phyloP scores from a whole-genome alignment of 2,797 vertebrate genomes.

The Sibirionetta formosa region DNA sequence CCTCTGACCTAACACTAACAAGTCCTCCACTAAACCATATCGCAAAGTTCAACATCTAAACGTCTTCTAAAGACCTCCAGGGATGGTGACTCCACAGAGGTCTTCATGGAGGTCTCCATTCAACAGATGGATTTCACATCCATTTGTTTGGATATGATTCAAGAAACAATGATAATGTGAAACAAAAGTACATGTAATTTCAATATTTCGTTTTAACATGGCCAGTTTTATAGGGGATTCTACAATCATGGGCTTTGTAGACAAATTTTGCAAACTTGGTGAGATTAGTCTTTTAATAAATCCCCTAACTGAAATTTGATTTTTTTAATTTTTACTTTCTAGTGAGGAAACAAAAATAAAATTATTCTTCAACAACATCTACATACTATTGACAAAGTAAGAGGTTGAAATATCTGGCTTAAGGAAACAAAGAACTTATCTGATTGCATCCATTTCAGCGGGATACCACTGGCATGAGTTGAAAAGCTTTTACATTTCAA shows the following conservation, averaged over 20 bases:
- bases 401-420: not conserved
- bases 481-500: not conserved
- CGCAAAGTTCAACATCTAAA: too few species aligned
- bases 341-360: not conserved
- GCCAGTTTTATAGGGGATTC: not conserved
- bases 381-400: not conserved
- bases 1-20: too few species aligned
- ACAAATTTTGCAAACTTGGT: not conserved
- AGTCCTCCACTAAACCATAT: too few species aligned
- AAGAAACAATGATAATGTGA: not conserved
- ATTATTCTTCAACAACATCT: not conserved
- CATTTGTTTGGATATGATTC: not conserved
- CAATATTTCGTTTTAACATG: not conserved
- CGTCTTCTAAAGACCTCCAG: too few species aligned
- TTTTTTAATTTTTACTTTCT: not conserved
- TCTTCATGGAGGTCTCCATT: too few species aligned
- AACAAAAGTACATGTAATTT: not conserved
- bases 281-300: not conserved
- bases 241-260: not conserved
- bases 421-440: not conserved
- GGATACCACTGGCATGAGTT: not conserved
- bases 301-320: not conserved
- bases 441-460: not conserved
- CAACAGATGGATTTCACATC: not conserved
- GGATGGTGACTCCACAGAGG: too few species aligned